phyloP scores from a whole-genome alignment of 2,797 vertebrate genomes.

The Tenualosa ilisha region DNA sequence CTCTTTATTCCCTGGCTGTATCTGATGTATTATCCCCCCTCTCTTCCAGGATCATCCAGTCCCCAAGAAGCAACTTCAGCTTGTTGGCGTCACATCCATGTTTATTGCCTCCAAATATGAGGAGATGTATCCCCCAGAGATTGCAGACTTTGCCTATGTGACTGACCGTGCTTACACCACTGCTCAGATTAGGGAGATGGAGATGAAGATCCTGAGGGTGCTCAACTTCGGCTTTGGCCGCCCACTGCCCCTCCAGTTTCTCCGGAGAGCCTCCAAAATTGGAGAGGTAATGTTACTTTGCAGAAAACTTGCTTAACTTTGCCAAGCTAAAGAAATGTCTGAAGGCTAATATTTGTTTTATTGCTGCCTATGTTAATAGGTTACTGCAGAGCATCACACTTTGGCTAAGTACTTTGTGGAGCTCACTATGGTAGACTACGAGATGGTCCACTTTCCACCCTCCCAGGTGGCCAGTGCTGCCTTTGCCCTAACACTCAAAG shows the following conservation, averaged over 20 bases:
- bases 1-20: neutral
- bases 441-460: slow-evolving; percentile 82
- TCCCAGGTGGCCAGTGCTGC: slow-evolving; percentile 82
- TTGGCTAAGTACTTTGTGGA: slow-evolving; percentile 87
- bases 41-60: slow-evolving; percentile 77
- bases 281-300: slow-evolving; percentile 63
- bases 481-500: slow-evolving; percentile 78
- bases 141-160: slow-evolving; percentile 79
- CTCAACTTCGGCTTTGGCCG: slow-evolving; percentile 75
- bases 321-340: neutral
- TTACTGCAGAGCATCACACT: slow-evolving; percentile 76
- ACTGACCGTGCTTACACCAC: slow-evolving; percentile 78
- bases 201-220: slow-evolving; percentile 73
- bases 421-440: slow-evolving; percentile 82
- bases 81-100: slow-evolving; percentile 82
- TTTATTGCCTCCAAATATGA: slow-evolving; percentile 83
- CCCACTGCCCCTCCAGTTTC: slow-evolving; percentile 79
- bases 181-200: slow-evolving; percentile 78
- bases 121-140: slow-evolving; percentile 82
- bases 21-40: neutral
- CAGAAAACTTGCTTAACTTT: neutral
- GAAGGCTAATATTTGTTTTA: neutral
- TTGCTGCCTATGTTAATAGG: slow-evolving; percentile 53
- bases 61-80: slow-evolving; percentile 80
- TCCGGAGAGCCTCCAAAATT: slow-evolving; percentile 78